Evolutionary conservation across 2,797 vertebrate genomes (phyloP).

Genomic region (Myotis daubentonii): DNA sequence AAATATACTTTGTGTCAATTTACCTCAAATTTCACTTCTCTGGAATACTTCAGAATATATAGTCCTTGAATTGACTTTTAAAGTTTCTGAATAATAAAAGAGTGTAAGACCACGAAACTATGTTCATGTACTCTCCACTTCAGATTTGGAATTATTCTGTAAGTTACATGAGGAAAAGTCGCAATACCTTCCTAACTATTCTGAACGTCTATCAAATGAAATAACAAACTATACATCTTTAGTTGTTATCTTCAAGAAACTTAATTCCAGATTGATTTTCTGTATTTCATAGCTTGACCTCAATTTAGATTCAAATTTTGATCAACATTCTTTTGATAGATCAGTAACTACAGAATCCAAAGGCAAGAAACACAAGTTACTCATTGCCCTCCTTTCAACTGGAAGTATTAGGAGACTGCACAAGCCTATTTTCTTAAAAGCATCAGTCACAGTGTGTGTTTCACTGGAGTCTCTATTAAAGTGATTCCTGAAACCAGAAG

Average conservation of each 20-base stretch:
- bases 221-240: not conserved
- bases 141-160: not conserved
- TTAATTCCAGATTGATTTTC: not conserved
- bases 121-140: not conserved
- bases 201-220: not conserved
- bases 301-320: slow-evolving; percentile 32
- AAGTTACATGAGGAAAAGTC: not conserved
- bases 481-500: not conserved
- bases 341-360: not conserved
- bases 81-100: not conserved
- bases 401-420: not conserved
- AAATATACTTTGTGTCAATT: not conserved
- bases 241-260: not conserved
- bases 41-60: not conserved
- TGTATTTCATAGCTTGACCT: not conserved
- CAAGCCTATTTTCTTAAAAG: not conserved
- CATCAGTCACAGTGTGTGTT: not conserved
- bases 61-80: not conserved
- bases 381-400: not conserved
- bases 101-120: not conserved
- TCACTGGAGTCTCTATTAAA: not conserved
- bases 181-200: not conserved
- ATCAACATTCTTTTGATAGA: not conserved
- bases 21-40: not conserved
- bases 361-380: not conserved